These are phyloP conservation scores for Wiebesia pumilae DNA, from an alignment of 1,140 invertebrate genomes.

Conservation along the genomic window DNA sequence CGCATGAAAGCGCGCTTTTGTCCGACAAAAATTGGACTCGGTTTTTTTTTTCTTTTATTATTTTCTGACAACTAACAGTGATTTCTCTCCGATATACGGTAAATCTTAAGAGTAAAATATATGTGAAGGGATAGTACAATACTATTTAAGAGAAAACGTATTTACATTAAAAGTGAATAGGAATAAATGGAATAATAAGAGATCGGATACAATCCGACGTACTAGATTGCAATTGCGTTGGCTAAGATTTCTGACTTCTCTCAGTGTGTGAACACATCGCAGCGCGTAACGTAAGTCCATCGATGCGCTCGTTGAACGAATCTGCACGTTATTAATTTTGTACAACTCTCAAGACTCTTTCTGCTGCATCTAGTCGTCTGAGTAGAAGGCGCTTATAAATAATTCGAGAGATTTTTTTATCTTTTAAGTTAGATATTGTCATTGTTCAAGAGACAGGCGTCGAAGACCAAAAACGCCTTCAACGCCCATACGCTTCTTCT, in stretches of 20 bases:
- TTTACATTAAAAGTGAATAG: conserved; percentile 50
- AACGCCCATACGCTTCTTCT: not conserved
- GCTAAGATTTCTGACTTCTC: conserved; percentile 61
- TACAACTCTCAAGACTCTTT: conserved; percentile 1
- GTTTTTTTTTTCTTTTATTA: not conserved
- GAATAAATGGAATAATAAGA: conserved; percentile 38
- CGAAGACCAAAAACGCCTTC: not conserved
- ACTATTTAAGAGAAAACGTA: conserved; percentile 50
- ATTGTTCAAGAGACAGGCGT: conserved; percentile 27
- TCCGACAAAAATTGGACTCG: not conserved
- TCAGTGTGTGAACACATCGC: conserved; percentile 63
- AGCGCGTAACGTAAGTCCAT: conserved; percentile 53
- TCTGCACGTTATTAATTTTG: conserved; percentile 34
- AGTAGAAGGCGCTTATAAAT: conserved; percentile 37
- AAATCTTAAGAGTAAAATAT: conserved; percentile 18
- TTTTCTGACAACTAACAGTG: conserved; percentile 49
- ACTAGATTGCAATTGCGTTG: conserved; percentile 70
- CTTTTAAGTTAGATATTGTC: conserved; percentile 46
- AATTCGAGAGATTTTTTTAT: not conserved
- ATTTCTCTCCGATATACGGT: conserved; percentile 16
- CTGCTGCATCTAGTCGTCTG: conserved; percentile 5
- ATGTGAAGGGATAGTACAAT: conserved; percentile 12
- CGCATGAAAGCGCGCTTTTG: not conserved
- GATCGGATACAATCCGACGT: conserved; percentile 68
- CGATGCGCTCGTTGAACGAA: conserved; percentile 46